Conservation (phyloP, 2,888 invertebrate species). For the Abrostola triplasia region DNA sequence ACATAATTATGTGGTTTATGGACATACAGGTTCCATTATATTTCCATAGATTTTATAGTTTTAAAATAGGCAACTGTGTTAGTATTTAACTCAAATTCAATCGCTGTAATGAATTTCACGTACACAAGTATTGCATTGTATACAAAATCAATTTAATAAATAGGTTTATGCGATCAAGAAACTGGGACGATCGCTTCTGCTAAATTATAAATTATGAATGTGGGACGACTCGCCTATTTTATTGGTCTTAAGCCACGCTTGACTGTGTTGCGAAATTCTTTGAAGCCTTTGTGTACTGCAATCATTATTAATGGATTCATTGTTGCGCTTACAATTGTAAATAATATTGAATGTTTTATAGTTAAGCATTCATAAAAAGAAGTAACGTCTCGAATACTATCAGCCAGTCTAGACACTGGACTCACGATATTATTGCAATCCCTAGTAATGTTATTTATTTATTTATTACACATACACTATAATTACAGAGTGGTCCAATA, state of each 20-base stretch:
- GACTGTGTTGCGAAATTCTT: constrained; percentile 61
- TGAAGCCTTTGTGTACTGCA: constrained; percentile 40
- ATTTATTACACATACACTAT: too few relatives aligned
- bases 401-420: not conserved
- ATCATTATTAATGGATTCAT: constrained; percentile 31
- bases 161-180: constrained; percentile 48
- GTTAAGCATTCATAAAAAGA: not conserved
- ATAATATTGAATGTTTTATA: constrained; percentile 1
- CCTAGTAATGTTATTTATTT: not conserved
- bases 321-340: constrained; percentile 12
- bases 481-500: too few relatives aligned
- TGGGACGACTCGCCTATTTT: constrained; percentile 64
- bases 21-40: not conserved
- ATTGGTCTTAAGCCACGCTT: constrained; percentile 51
- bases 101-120: constrained; percentile 7
- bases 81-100: constrained; percentile 6
- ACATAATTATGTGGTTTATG: too few relatives aligned
- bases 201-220: constrained; percentile 69
- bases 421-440: not conserved
- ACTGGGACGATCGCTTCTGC: constrained; percentile 56
- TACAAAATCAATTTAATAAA: constrained; percentile 45
- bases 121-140: constrained; percentile 9
- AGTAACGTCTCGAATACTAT: not conserved
- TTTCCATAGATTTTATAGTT: not conserved
- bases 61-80: constrained; percentile 8